Evolutionary conservation across 2,888 invertebrate species (phyloP).

Genomic region (Amphipoea lucens): DNA sequence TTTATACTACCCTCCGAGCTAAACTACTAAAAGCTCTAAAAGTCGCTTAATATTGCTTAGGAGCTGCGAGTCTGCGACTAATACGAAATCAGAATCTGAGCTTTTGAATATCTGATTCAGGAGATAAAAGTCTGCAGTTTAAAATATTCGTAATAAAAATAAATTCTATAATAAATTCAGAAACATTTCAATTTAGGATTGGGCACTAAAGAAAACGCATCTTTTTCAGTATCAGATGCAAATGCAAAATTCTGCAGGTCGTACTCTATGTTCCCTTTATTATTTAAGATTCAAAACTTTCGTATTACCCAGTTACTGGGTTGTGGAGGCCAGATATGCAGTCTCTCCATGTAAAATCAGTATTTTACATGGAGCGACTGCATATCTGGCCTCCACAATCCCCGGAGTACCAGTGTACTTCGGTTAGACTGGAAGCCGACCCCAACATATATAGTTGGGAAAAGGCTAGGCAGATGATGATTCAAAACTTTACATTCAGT

Average conservation of each 20-base stretch:
- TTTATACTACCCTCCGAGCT: constrained; percentile 90
- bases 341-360: too few relatives aligned
- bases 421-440: too few relatives aligned
- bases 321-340: too few relatives aligned
- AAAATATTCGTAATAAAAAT: neutral
- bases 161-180: neutral
- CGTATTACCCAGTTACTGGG: too few relatives aligned
- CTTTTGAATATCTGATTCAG: constrained; percentile 12
- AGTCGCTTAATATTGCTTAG: constrained; percentile 61
- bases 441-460: too few relatives aligned
- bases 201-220: neutral
- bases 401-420: too few relatives aligned
- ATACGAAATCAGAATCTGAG: constrained; percentile 13
- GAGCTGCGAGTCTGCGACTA: constrained; percentile 10
- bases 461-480: neutral
- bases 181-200: neutral
- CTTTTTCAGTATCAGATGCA: neutral
- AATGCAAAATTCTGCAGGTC: neutral
- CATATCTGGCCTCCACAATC: too few relatives aligned
- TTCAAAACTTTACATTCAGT: neutral
- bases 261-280: neutral
- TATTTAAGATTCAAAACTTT: neutral
- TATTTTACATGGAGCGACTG: too few relatives aligned
- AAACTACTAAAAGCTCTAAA: constrained; percentile 76
- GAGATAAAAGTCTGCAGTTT: constrained; percentile 5